Conservation (phyloP, 2,113 vertebrate genomes). For the Menidia beryllina region DNA sequence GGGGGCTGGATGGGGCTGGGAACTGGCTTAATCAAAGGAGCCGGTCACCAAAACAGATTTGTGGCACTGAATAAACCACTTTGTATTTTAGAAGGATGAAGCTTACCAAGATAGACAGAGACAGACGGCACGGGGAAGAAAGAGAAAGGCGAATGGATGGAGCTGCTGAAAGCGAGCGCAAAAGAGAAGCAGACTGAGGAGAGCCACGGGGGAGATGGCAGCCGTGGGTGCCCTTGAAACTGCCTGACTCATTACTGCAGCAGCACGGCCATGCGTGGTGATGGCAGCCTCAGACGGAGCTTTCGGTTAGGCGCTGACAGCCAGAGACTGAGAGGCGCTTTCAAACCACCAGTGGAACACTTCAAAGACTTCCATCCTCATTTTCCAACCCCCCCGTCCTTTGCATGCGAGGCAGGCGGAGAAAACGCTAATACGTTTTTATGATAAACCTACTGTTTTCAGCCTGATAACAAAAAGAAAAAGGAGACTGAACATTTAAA, state of each 20-base stretch:
- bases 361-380: conserved; percentile 45
- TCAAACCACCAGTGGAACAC: conserved; percentile 55
- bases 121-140: neutral
- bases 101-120: conserved; percentile 3
- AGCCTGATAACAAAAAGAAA: conserved; percentile 12
- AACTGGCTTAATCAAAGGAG: conserved; percentile 23
- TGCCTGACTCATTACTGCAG: conserved; percentile 81
- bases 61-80: conserved; percentile 45
- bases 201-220: conserved; percentile 69
- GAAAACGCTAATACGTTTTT: conserved; percentile 25
- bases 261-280: conserved; percentile 66
- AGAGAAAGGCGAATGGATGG: conserved; percentile 21
- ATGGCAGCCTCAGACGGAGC: conserved; percentile 51
- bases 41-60: conserved; percentile 23
- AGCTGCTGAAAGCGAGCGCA: conserved; percentile 29
- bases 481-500: neutral
- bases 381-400: conserved; percentile 18
- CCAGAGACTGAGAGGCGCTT: conserved; percentile 59
- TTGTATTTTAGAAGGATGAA: conserved; percentile 21
- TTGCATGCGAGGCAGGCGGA: conserved; percentile 5
- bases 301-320: conserved; percentile 49
- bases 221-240: conserved; percentile 80
- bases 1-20: conserved; percentile 14
- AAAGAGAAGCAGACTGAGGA: conserved; percentile 53
- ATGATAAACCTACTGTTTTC: conserved; percentile 23